Evolutionary conservation across 2,113 vertebrate genomes (phyloP), one percentile per base, ranked within the genome.

Genomic region (Ranitomeya imitator): DNA sequence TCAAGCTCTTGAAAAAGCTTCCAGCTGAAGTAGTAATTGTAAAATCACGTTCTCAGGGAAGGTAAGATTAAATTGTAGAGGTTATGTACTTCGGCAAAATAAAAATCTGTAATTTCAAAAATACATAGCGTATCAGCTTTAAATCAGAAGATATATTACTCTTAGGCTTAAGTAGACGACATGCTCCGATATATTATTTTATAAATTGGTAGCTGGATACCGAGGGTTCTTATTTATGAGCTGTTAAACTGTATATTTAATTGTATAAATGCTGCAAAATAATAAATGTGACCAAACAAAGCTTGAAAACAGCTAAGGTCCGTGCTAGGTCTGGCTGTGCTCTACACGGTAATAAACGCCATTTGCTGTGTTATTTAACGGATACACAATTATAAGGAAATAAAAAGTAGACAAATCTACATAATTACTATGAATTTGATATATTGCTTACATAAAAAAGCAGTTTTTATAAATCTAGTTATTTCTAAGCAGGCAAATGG

Each of bases 11-110:
- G 85, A 86, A 86, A 79, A 57, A 65, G 74, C 59, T 86, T 86
- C 74, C 74, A 86, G 85, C 76, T 78, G 85, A 79, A 86, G 60
- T 54, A 79, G 73, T 79, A 86, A 86, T 78, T 86, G 74, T 65
- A 86, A 65, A 86, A 79, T 67, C 60, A 63, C 59, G 13, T 86
- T 79, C 59, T 65, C 60, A 45, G 7, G 57, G 74, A 79, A 86
- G 85, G 85, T 79, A 79, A 57, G 45, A 86, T 67, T 45, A 78
- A 86, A 86, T 78, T 79, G 76, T 79, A 78, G 54, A 77, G 60
- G 73, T 78, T 65, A 67, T 67, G 85, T 63, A 31, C n/a, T 54
- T 67, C n/a, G 16, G n/a, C 54, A 67, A 79, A 67, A 85, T 85
- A 31, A 74, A 85, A 85, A 65, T 79, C 54, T 79, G 60, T 55